These are phyloP conservation scores for Ectemnius cavifrons DNA, from an alignment of 2,888 invertebrate species.

Conservation along the genomic window DNA sequence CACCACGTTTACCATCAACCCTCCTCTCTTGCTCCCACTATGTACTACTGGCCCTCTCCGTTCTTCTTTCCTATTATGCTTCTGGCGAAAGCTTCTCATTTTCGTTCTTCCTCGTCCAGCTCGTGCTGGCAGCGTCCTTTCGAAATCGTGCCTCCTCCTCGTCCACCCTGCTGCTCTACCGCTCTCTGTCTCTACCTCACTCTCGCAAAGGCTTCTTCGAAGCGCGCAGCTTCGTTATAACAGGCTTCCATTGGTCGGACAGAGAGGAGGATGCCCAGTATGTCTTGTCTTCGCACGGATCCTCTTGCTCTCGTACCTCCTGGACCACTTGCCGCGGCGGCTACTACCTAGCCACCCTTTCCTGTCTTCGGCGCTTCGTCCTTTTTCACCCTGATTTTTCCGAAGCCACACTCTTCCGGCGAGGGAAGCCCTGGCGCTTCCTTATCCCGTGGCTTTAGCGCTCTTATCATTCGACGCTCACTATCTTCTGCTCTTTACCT, in stretches of 20 bases:
- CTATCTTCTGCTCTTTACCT: no score
- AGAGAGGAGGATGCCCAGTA: no score
- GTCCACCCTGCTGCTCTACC: not conserved
- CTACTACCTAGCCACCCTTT: no score
- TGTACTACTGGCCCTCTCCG: slow-evolving; percentile 7
- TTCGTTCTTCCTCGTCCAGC: slow-evolving; percentile 11
- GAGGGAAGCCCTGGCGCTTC: no score
- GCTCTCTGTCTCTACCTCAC: slow-evolving; percentile 37
- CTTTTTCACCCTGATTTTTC: no score
- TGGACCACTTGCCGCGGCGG: no score
- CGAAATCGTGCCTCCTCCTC: slow-evolving; percentile 5
- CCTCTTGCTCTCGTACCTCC: no score
- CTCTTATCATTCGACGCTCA: no score
- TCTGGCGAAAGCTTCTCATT: not conserved
- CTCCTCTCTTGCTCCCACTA: slow-evolving; percentile 19
- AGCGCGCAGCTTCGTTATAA: slow-evolving; percentile 65
- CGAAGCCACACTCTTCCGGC: no score
- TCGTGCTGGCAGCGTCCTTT: slow-evolving; percentile 11
- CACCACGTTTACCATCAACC: slow-evolving; percentile 12
- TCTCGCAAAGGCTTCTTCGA: slow-evolving; percentile 36
- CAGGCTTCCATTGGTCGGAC: slow-evolving; percentile 59
- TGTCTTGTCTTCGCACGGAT: no score
- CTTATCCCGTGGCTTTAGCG: no score
- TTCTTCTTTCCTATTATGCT: slow-evolving; percentile 2
- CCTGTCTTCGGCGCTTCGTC: no score